Evolutionary conservation across 2,888 invertebrate species (phyloP).

Genomic region (Mylabris sibirica): DNA sequence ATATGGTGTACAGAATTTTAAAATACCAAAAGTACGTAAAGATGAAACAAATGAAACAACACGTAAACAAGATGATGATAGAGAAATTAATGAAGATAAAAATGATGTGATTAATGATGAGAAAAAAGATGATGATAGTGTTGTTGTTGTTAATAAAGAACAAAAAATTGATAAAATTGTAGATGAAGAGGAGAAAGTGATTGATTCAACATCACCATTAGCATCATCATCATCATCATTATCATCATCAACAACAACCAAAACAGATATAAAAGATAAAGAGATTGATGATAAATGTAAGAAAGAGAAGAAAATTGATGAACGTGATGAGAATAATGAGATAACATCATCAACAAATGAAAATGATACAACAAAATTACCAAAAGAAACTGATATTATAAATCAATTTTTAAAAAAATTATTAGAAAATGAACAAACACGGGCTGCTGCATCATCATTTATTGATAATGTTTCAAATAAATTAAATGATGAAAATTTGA

Average conservation of each 20-base stretch:
- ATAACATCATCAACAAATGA: conserved; percentile 30
- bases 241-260: conserved; percentile 15
- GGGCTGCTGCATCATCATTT: conserved; percentile 25
- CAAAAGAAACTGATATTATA: conserved; percentile 25
- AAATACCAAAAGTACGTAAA: conserved; percentile 59
- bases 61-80: background rate
- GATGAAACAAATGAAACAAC: background rate
- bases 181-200: conserved; percentile 1
- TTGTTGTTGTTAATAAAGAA: background rate
- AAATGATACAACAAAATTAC: background rate
- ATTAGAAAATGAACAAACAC: conserved; percentile 25
- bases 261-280: conserved; percentile 7
- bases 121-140: background rate
- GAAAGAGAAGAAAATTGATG: background rate
- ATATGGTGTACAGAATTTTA: conserved; percentile 64
- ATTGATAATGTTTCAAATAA: conserved; percentile 31
- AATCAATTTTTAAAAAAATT: conserved; percentile 29
- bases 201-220: conserved; percentile 4
- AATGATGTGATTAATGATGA: background rate
- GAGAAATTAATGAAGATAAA: background rate
- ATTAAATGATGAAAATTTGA: conserved; percentile 28
- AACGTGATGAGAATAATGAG: conserved; percentile 23
- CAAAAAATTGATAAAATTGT: conserved; percentile 20
- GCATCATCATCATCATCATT: too few species aligned
- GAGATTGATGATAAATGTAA: background rate